Base-by-base conservation (phyloP, 2,797 vertebrate species). In the Labroides dimidiatus region DNA sequence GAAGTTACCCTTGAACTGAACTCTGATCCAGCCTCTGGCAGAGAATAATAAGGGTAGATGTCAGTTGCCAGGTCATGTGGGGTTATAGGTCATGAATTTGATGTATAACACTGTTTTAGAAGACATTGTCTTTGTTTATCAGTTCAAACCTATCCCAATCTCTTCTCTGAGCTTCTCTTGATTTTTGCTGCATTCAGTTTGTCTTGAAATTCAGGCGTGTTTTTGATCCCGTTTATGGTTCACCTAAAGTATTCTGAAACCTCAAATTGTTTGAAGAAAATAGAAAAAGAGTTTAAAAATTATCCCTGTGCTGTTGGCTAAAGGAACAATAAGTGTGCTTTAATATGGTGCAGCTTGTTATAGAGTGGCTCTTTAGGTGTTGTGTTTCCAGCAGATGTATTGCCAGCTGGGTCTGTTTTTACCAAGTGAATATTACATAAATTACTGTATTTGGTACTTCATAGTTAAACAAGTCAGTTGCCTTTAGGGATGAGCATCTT, bases 1-100 rank as follows among this genome's bases (percentile, higher is more conserved):
- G 1, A 8, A 33, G 30, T 56, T 17, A 55, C 3, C 6, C 15
- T 13, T 33, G 6, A 58, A 36, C 47, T 10, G 41, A 49, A 36
- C 6, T 43, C 30, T 1, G 4, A 44, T 50, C 10, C 1, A 1
- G 9, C 27, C 10, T 6, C n/a, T 36, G 20, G 16, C 62, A 5
- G 27, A 10, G 20, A 47, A 49, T 6, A 21, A 16, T 8, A 2
- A 50, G 16, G 52, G 36, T 36, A 11, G 37, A 58, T 67, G 13
- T 67, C 8, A 21, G 21, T 37, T 5, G 10, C 12, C 0, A 5
- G 65, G 36, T 77, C 58, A 55, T 19, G 48, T 58, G 21, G 59
- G 44, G 30, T 14, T 56, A 27, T 48, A 54, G 45, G 62, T 57
- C 21, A 64, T 37, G 19, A 45, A 69, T 62, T 63, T 57, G 30